Conservation (phyloP, 2,888 invertebrate species). For the Arge pagana region DNA sequence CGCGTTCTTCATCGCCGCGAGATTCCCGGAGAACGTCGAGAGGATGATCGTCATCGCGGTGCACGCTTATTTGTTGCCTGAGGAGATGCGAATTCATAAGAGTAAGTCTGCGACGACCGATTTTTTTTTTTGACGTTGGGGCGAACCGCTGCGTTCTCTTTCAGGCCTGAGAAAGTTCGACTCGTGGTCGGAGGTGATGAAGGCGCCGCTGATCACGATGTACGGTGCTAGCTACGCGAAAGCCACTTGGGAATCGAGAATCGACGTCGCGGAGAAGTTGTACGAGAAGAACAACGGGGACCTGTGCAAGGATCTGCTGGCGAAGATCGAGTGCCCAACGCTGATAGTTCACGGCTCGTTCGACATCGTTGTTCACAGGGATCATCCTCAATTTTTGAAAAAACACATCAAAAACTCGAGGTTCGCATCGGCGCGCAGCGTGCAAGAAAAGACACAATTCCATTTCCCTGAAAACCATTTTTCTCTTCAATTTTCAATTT, state of each 20-base stretch:
- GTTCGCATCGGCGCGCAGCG: constrained; percentile 63
- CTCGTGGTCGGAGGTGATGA: constrained; percentile 77
- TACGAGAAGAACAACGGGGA: constrained; percentile 68
- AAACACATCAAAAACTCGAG: constrained; percentile 68
- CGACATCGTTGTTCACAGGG: constrained; percentile 74
- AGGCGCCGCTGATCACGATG: constrained; percentile 68
- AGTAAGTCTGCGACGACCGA: constrained; percentile 53
- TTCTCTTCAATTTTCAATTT: too few relatives aligned
- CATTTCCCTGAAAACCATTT: too few relatives aligned
- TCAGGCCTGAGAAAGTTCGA: constrained; percentile 69
- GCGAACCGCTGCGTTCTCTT: constrained; percentile 34
- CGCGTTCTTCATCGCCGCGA: constrained; percentile 73
- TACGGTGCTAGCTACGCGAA: constrained; percentile 73
- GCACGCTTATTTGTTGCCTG: constrained; percentile 71
- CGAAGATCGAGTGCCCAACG: constrained; percentile 71
- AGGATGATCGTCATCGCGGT: constrained; percentile 79
- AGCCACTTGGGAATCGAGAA: constrained; percentile 73
- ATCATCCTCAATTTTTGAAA: constrained; percentile 72
- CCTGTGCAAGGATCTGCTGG: constrained; percentile 68
- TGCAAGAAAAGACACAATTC: too few relatives aligned
- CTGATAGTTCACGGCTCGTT: constrained; percentile 81
- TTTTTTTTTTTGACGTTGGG: neutral
- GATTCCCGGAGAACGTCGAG: constrained; percentile 66
- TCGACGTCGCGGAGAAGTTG: constrained; percentile 65
- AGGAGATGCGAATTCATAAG: constrained; percentile 66